A percentile compares a stretch with the other conserved stretches of the same genome.
Evolutionary conservation across 2,113 vertebrate species (phyloP).

Genomic region (Lagopus leucura): DNA sequence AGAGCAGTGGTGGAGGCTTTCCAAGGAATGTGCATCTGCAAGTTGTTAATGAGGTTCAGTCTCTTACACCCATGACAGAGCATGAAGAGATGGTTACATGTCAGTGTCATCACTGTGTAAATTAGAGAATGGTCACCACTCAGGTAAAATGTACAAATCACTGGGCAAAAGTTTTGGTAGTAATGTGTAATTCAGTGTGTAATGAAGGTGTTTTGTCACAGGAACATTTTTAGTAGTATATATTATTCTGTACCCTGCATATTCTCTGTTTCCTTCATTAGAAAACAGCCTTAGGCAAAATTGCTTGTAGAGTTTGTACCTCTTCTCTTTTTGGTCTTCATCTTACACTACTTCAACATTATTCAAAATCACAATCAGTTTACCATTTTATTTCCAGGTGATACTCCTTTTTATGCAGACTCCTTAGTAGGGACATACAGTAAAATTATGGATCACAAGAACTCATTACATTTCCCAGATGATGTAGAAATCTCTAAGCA

Average conservation of each 20-base stretch:
- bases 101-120: background rate
- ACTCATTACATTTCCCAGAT: constrained; percentile 95
- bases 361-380: background rate
- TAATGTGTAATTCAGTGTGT: background rate
- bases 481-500: constrained; percentile 98
- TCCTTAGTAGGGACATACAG: constrained; percentile 98
- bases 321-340: background rate
- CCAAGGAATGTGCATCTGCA: background rate
- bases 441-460: constrained; percentile 99
- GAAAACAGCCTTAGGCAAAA: background rate
- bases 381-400: constrained; percentile 81
- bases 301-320: background rate
- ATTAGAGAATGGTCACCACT: background rate
- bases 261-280: background rate
- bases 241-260: background rate
- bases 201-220: background rate
- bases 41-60: background rate
- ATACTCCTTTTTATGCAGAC: constrained; percentile 98
- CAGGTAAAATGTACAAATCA: background rate
- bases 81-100: background rate
- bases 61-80: background rate
- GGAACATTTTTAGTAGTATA: background rate
- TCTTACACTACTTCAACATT: background rate
- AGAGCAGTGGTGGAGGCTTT: background rate
- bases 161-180: background rate